Evolutionary conservation across 2,113 vertebrate genomes (phyloP), one percentile per base, ranked within the genome.

Genomic region (Scopus umbretta): DNA sequence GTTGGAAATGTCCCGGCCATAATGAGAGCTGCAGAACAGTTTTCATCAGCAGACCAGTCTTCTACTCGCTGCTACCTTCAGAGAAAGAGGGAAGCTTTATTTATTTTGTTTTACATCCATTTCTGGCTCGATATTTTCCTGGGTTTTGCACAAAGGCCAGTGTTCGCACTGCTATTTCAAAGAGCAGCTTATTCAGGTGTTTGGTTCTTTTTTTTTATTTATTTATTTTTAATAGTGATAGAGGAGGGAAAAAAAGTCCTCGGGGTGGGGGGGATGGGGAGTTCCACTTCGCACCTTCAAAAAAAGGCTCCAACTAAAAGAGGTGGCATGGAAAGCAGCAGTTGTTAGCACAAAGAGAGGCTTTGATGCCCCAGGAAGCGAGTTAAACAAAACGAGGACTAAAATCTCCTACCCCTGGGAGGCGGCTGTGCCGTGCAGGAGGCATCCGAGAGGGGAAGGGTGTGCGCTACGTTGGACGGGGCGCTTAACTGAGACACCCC

Each of bases 381-480:
- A 75, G n/a, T 80, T 43, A 50, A 81, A 42, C 26, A 50, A 36
- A 63, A 36, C 0, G 0, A 43, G 3, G 34, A 10, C 42, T 7
- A 13, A 53, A 13, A 34, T 12, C 19, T 29, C 7, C 1, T 17
- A 2, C 29, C 12, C 25, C 26, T 2, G 6, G 55, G 50, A 40
- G 45, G 38, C 0, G 20, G 66, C 43, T 22, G 80, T 16, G 68
- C 55, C 2, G 2, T 5, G 36, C 49, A 15, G 61, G 61, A 47
- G 47, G 29, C 1, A 22, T 4, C 36, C 0, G 17, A 50, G 21
- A 18, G 22, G 20, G 16, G 50, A 78, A 4, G 17, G 2, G 3
- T 2, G 20, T 40, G 26, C 22, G 14, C 61, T 9, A 1, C 5
- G 0, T 2, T 6, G 53, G 47, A 65, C 17, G 3, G 26, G 16